Evolutionary conservation across 1,140 invertebrate species (phyloP).

Genomic region (Drosophila kurseongensis): DNA sequence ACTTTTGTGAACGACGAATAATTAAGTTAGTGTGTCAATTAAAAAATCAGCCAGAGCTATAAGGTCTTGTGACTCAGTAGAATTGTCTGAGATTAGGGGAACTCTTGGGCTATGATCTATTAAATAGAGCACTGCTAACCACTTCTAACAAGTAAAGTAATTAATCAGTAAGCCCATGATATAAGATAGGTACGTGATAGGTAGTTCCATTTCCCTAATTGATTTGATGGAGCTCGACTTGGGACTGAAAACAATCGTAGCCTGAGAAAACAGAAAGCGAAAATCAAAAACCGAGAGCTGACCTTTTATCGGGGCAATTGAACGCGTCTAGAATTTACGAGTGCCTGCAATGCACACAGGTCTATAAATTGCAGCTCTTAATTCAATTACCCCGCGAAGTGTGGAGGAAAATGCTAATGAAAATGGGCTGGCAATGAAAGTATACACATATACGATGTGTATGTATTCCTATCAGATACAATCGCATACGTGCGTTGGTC

Average conservation of each 20-base stretch:
- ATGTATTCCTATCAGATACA: conserved; percentile 49
- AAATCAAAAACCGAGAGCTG: conserved; percentile 48
- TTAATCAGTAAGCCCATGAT: no score
- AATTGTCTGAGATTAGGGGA: no score
- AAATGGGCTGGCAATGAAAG: conserved; percentile 55
- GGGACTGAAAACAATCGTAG: background rate
- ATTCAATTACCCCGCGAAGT: conserved; percentile 54
- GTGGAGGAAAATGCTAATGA: conserved; percentile 8
- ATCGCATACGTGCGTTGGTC: conserved; percentile 56
- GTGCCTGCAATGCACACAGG: conserved; percentile 38
- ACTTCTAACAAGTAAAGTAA: no score
- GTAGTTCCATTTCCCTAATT: conserved; percentile 14
- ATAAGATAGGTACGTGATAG: no score
- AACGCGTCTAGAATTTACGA: conserved; percentile 71
- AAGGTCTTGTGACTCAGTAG: no score
- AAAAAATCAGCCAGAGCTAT: conserved; percentile 12
- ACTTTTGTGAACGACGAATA: conserved; percentile 53
- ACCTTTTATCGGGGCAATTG: conserved; percentile 64
- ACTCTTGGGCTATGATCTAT: no score
- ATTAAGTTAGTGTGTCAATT: conserved; percentile 65
- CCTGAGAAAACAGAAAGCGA: conserved; percentile 18
- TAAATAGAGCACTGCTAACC: no score
- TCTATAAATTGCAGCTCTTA: conserved; percentile 71
- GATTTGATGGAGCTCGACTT: conserved; percentile 8
- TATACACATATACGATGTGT: background rate